These are phyloP conservation scores for Pangasius krempfi DNA, from an alignment of 2,797 vertebrate species.

Conservation along the genomic window DNA sequence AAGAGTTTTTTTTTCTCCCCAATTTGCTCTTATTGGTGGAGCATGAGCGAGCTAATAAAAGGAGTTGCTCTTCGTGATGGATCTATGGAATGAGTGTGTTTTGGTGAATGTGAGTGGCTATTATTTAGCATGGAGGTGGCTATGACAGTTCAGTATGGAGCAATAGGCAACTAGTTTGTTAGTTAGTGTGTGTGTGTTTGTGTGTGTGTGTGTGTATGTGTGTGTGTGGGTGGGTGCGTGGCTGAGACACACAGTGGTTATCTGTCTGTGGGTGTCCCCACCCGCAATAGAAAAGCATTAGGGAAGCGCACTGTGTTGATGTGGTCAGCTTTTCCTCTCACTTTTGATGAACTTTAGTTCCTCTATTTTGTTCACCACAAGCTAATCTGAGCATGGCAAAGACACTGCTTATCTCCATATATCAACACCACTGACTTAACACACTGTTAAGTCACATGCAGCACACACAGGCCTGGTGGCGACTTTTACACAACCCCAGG, in stretches of 20 bases:
- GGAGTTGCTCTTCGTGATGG: not conserved
- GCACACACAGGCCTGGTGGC: not conserved
- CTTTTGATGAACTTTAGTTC: constrained; percentile 56
- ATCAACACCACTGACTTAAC: constrained; percentile 57
- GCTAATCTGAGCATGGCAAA: constrained; percentile 53
- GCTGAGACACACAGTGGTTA: constrained; percentile 32
- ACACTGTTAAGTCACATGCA: constrained; percentile 20
- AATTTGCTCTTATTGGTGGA: constrained; percentile 16
- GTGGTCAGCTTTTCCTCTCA: constrained; percentile 50
- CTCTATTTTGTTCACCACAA: constrained; percentile 57
- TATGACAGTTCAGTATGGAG: not conserved
- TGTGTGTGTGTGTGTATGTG: not conserved
- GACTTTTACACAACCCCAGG: constrained; percentile 18
- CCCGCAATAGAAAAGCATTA: constrained; percentile 48
- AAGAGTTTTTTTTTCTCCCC: constrained; percentile 56
- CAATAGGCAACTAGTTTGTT: not conserved
- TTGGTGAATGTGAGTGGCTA: not conserved
- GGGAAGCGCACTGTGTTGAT: constrained; percentile 51
- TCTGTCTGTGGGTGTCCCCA: constrained; percentile 45
- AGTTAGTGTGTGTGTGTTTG: not conserved
- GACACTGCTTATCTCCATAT: constrained; percentile 54
- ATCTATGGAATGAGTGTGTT: not conserved
- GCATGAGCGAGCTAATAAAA: not conserved
- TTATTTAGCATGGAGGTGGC: not conserved
- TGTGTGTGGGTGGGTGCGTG: not conserved